These are phyloP conservation scores for Malurus splendens DNA, from an alignment of 2,797 vertebrate species.

Conservation along the genomic window DNA sequence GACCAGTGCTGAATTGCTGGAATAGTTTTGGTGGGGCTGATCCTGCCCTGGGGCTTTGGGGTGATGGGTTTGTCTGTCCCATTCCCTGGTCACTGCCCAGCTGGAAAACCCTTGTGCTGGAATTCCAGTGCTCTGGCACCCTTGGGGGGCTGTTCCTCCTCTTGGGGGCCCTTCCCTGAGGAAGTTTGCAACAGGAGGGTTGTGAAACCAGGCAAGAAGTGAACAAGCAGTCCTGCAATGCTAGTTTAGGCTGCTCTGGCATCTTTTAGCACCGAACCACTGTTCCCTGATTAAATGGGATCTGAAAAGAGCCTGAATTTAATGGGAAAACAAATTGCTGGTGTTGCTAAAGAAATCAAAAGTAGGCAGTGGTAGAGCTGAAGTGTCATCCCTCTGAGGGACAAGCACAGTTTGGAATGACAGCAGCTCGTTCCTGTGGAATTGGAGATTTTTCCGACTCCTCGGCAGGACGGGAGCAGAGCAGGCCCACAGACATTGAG, in stretches of 20 bases:
- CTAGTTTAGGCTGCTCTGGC: neutral
- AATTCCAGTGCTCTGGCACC: neutral
- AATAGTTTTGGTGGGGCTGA: neutral
- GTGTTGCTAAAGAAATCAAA: neutral
- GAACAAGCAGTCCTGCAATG: neutral
- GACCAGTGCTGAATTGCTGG: neutral
- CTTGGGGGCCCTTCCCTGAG: neutral
- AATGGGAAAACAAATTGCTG: accelerated
- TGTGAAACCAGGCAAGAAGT: neutral
- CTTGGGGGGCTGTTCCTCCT: neutral
- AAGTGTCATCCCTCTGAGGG: neutral
- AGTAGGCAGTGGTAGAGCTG: neutral
- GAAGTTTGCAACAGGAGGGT: neutral
- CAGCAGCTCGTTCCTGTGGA: neutral
- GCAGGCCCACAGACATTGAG: accelerated
- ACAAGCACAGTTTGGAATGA: neutral
- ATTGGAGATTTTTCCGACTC: neutral
- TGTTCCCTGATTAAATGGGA: neutral
- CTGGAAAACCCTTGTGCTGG: neutral
- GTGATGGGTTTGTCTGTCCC: neutral
- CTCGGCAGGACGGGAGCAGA: accelerated
- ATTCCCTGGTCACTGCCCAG: neutral
- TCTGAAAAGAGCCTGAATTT: neutral
- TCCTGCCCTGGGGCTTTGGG: neutral
- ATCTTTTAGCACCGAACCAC: neutral